A percentile compares a stretch with the other conserved stretches of the same genome.
phyloP scores from a whole-genome alignment of 2,888 invertebrate species.

The Acheta domesticus region DNA sequence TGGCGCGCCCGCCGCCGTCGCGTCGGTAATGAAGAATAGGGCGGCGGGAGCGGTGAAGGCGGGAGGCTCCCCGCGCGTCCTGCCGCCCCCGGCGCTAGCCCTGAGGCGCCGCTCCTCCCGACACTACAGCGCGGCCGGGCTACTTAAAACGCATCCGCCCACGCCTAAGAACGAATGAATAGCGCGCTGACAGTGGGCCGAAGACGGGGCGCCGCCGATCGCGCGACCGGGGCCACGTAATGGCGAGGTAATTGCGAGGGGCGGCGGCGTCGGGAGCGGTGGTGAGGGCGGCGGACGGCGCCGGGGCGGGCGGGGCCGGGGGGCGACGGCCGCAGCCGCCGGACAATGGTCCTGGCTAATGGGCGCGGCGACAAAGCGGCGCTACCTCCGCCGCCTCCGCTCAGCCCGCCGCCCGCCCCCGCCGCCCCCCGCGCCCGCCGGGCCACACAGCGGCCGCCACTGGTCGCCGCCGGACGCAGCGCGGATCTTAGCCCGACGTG shows the following conservation, averaged over 20 bases:
- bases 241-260: not conserved
- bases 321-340: not conserved
- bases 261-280: not conserved
- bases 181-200: not conserved
- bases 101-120: not conserved
- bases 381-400: not conserved
- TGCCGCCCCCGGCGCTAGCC: not conserved
- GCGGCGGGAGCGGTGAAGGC: too few relatives aligned
- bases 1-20: too few relatives aligned
- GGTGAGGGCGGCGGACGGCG: not conserved
- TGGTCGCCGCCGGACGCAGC: too few relatives aligned
- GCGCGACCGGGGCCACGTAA: not conserved
- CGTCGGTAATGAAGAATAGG: too few relatives aligned
- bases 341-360: conserved; percentile 9
- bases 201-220: not conserved
- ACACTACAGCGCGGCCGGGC: not conserved
- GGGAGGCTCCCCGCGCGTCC: not conserved
- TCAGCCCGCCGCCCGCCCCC: not conserved
- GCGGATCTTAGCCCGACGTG: too few relatives aligned
- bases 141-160: conserved; percentile 9
- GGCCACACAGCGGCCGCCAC: too few relatives aligned
- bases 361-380: conserved; percentile 9
- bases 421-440: not conserved
- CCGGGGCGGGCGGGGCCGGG: not conserved
- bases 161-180: not conserved